Base-by-base conservation (phyloP, 2,113 vertebrate genomes). In the Pygoscelis adeliae region DNA sequence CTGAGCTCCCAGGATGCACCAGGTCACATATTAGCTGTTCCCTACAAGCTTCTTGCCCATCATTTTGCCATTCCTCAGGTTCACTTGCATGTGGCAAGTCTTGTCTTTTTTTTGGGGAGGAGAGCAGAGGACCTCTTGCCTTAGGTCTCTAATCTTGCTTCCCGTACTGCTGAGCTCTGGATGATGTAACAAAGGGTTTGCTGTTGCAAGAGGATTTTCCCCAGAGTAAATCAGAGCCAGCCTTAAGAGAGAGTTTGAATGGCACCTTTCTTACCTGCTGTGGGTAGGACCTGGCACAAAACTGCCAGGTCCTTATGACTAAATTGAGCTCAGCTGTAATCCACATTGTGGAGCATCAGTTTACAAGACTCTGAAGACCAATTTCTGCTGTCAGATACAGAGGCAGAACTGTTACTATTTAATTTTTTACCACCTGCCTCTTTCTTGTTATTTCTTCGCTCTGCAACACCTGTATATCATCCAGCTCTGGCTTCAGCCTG, bases 61-160 rank as follows among this genome's bases (percentile, higher is more conserved):
- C 21, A 7, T 27, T 59, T 44, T 4, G 21, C 15, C 15, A 9
- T 46, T 80, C 59, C 46, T 71, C 8, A 14, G 19, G 22, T 46
- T 22, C 7, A 2, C 32, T 30, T 30, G 10, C 27, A n/a, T 0
- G 0, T 34, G 29, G 7, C 15, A 40, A 36, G 7, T 12, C 7
- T 63, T 36, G 17, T 15, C 20, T 67, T 5, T 8, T 34, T 40
- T 49, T 42, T 52, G 42, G 66, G 13, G 11, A 61, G 53, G 62
- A 72, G 34, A 42, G 44, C 29, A 69, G 17, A 47, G 32, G 26
- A 27, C 10, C 30, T 5, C 7, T 67, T 42, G 52, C 83, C 32
- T 69, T 13, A 16, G 38, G 16, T 76, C 29, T 69, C 46, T 73
- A 29, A 44, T 61, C 40, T 73, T 61, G 38, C 25, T 73, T 77